Conservation (phyloP, 2,113 vertebrate genomes). For the Takifugu bimaculatus region DNA sequence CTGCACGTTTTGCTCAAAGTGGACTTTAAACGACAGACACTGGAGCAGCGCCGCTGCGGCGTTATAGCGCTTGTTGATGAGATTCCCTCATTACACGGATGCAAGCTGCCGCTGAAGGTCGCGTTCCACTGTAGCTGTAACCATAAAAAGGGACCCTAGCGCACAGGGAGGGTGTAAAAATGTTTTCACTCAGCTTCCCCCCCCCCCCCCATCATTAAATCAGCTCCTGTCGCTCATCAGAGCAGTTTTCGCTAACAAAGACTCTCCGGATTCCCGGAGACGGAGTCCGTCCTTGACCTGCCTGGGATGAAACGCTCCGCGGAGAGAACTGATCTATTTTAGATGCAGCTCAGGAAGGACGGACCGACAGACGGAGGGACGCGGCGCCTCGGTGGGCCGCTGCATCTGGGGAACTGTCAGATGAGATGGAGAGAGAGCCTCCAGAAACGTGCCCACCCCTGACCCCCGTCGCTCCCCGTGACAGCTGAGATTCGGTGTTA, state of each 20-base stretch:
- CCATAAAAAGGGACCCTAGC: too few relatives aligned
- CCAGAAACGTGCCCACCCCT: slow-evolving; percentile 49
- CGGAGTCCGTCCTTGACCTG: slow-evolving; percentile 56
- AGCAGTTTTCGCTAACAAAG: slow-evolving; percentile 26
- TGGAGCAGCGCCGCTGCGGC: not conserved
- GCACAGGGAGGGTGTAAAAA: not conserved
- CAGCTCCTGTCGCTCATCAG: slow-evolving; percentile 1
- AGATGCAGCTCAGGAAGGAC: slow-evolving; percentile 44
- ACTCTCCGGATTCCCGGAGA: slow-evolving; percentile 21
- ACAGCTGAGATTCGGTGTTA: slow-evolving; percentile 60
- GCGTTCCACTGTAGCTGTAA: too few relatives aligned
- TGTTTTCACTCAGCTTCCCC: not conserved
- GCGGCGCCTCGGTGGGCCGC: slow-evolving; percentile 30
- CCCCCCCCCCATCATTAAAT: not conserved
- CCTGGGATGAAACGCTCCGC: slow-evolving; percentile 28
- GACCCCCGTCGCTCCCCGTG: slow-evolving; percentile 55
- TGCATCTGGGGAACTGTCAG: slow-evolving; percentile 65
- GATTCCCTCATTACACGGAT: not conserved
- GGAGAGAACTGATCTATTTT: slow-evolving; percentile 39
- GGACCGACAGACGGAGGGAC: slow-evolving; percentile 39
- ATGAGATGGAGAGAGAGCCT: slow-evolving; percentile 54
- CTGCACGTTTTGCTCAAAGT: not conserved
- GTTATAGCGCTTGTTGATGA: not conserved
- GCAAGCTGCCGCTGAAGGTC: too few relatives aligned
- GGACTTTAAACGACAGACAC: not conserved